Evolutionary conservation across 2,888 invertebrate species (phyloP).

Genomic region (Nomada fabriciana): DNA sequence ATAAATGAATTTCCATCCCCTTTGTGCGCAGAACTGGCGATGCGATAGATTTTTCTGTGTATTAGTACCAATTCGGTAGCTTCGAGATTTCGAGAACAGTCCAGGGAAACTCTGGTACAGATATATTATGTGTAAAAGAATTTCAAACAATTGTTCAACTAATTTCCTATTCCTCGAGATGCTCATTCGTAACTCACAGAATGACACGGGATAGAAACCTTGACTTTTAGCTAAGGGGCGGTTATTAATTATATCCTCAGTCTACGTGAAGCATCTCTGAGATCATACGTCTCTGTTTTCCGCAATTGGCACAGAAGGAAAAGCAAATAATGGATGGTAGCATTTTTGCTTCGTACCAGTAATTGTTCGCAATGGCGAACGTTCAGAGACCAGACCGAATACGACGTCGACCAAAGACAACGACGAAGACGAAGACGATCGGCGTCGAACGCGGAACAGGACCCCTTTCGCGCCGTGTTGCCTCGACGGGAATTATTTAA

Average conservation of each 20-base stretch:
- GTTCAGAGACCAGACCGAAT: background rate
- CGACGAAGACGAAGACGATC: constrained; percentile 58
- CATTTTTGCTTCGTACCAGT: background rate
- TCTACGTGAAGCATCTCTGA: no score
- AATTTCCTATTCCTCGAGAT: no score
- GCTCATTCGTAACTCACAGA: no score
- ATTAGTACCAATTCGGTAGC: no score
- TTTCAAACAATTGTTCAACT: no score
- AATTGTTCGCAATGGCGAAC: constrained; percentile 25
- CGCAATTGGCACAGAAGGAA: background rate
- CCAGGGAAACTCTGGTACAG: no score
- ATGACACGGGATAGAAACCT: no score
- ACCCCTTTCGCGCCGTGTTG: constrained; percentile 73
- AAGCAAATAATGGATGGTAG: constrained; percentile 4
- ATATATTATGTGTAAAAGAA: no score
- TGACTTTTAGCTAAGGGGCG: no score
- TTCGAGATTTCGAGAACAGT: no score
- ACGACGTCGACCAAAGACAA: constrained; percentile 8
- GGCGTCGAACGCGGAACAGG: constrained; percentile 69
- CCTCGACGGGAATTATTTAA: constrained; percentile 82
- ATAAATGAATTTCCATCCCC: constrained; percentile 53
- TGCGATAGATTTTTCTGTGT: no score
- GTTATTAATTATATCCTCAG: no score
- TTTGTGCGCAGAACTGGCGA: background rate
- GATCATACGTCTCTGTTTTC: constrained; percentile 18